A percentile compares a stretch with the other conserved stretches of the same genome.
Conservation (phyloP, 2,888 invertebrate species). For the Trachelus troglodyta region DNA sequence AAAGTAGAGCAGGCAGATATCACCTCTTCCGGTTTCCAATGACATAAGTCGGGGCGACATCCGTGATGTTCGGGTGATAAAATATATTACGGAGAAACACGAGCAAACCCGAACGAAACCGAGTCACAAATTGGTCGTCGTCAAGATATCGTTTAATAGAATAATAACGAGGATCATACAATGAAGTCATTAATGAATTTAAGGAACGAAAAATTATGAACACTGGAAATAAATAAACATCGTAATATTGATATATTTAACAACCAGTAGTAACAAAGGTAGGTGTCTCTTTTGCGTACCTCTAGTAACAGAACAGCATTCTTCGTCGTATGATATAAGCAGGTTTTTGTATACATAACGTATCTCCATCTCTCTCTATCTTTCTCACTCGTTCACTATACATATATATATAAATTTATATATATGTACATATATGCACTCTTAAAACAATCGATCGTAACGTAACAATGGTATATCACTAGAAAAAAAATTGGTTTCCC, state of each 20-base stretch:
- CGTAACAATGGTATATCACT: conserved; percentile 52
- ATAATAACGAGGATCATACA: neutral
- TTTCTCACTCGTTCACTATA: conserved; percentile 14
- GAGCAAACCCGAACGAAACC: neutral
- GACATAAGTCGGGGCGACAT: neutral
- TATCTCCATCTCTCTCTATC: conserved; percentile 27
- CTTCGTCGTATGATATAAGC: conserved; percentile 27
- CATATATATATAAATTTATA: conserved; percentile 35
- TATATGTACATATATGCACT: conserved; percentile 21
- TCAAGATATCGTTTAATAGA: too few species aligned
- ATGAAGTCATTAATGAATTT: neutral
- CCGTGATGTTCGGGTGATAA: neutral
- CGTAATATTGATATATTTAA: conserved; percentile 50
- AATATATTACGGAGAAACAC: neutral
- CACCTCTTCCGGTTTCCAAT: conserved; percentile 1
- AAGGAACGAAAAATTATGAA: neutral
- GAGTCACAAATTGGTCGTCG: too few species aligned
- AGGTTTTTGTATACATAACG: conserved; percentile 31
- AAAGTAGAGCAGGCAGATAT: neutral
- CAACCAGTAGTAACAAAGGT: conserved; percentile 61
- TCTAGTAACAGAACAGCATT: conserved; percentile 49
- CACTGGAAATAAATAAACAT: conserved; percentile 27
- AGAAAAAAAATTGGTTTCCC: conserved; percentile 36
- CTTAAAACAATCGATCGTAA: conserved; percentile 43
- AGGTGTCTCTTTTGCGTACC: conserved; percentile 49